Evolutionary conservation across 2,888 invertebrate species (phyloP).

Genomic region (Epirrhoe alternata): DNA sequence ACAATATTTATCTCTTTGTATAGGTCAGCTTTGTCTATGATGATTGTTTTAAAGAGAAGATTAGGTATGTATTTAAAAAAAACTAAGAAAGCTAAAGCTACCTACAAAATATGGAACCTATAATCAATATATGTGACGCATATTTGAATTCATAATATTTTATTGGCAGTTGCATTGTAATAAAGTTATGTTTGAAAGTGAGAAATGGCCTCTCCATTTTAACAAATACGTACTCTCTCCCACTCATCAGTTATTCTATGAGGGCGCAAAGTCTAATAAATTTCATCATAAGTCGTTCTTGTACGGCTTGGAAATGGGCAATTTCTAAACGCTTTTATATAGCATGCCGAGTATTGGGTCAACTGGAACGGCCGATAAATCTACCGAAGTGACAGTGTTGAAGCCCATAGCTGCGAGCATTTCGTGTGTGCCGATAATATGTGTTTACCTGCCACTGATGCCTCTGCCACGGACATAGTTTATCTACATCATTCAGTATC

Average conservation of each 20-base stretch:
- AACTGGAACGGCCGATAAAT: slow-evolving; percentile 68
- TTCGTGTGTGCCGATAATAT: slow-evolving; percentile 71
- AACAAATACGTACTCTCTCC: slow-evolving; percentile 31
- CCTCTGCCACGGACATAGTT: neutral
- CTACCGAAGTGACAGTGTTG: slow-evolving; percentile 64
- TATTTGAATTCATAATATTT: neutral
- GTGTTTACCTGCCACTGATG: slow-evolving; percentile 53
- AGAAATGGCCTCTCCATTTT: slow-evolving; percentile 34
- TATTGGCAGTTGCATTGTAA: neutral
- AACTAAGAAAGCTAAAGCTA: too few relatives aligned
- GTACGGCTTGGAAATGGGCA: slow-evolving; percentile 53
- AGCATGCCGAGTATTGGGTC: slow-evolving; percentile 55
- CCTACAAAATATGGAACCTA: too few relatives aligned
- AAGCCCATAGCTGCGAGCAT: slow-evolving; percentile 67
- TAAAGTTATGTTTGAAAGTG: slow-evolving; percentile 20
- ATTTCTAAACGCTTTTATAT: slow-evolving; percentile 59
- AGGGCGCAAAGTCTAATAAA: slow-evolving; percentile 50
- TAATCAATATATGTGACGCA: too few relatives aligned
- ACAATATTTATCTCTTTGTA: too few relatives aligned
- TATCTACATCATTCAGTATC: neutral
- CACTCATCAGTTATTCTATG: slow-evolving; percentile 45
- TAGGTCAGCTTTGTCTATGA: too few relatives aligned
- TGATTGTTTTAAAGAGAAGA: too few relatives aligned
- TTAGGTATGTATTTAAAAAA: too few relatives aligned
- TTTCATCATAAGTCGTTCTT: slow-evolving; percentile 52